A percentile compares a stretch with the other conserved stretches of the same genome.
Conservation (phyloP, 53 echinoderm and acorn worm genomes). For the Mesocentrotus franciscanus region DNA sequence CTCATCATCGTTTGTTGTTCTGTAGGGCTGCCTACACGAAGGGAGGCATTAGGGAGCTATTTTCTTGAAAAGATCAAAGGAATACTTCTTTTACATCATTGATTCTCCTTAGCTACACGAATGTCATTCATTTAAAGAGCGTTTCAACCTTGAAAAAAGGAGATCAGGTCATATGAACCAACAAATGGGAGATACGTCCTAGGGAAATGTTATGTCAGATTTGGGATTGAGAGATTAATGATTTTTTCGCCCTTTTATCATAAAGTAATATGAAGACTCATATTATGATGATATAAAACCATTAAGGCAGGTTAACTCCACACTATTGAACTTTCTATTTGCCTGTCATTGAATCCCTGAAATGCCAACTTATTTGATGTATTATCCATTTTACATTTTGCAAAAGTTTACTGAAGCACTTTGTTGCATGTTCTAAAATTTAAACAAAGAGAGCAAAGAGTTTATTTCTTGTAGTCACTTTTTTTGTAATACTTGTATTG, state of each 20-base stretch:
- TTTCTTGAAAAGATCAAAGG: conserved; percentile 18
- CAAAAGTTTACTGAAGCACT: too few species aligned
- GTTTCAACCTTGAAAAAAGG: background rate
- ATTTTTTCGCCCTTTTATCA: background rate
- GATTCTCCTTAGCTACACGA: background rate
- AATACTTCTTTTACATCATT: background rate
- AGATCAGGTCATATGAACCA: background rate
- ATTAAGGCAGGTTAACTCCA: too few species aligned
- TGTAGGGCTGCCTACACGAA: background rate
- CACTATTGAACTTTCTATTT: too few species aligned
- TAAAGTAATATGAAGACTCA: background rate
- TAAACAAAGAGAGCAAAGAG: too few species aligned
- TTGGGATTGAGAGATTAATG: background rate
- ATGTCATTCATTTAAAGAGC: background rate
- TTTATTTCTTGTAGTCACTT: too few species aligned
- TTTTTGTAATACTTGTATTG: too few species aligned
- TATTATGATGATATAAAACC: too few species aligned
- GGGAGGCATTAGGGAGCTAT: background rate
- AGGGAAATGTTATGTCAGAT: background rate
- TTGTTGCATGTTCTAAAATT: too few species aligned
- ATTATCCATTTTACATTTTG: too few species aligned
- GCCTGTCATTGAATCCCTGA: too few species aligned
- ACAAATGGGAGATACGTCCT: background rate
- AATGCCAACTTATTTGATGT: too few species aligned
- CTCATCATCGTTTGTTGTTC: background rate